Percentiles rank a stretch among this genome's conserved stretches.
These are phyloP conservation scores for Echinometra lucunter DNA, from an alignment of 53 echinoderm and acorn worm species.

Conservation along the genomic window DNA sequence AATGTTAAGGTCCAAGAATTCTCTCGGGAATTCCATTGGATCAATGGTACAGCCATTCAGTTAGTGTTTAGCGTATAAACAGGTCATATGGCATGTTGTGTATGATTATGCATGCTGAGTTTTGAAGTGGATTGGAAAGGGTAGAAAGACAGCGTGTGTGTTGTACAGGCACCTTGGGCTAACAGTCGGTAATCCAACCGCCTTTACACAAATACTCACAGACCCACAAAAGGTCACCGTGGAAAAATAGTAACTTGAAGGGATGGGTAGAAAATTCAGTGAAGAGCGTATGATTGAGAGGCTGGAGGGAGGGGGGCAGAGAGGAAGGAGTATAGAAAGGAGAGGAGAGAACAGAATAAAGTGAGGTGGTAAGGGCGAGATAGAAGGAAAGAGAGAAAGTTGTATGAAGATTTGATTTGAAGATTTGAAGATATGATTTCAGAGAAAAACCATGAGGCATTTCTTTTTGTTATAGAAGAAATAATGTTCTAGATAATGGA, in stretches of 20 bases:
- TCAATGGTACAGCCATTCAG: background rate
- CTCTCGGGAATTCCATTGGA: slow-evolving; percentile 19
- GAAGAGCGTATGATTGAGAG: slow-evolving; percentile 20
- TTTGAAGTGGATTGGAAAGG: slow-evolving; percentile 3
- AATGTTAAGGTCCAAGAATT: background rate
- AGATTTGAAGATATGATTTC: too few relatives aligned
- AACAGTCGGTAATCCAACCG: slow-evolving; percentile 41
- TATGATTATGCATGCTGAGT: slow-evolving; percentile 51
- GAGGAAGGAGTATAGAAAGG: background rate
- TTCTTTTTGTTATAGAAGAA: too few relatives aligned
- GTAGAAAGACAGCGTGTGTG: slow-evolving; percentile 1
- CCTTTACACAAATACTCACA: slow-evolving; percentile 57
- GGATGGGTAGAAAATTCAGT: background rate
- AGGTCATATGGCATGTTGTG: background rate
- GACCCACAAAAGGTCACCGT: slow-evolving; percentile 27
- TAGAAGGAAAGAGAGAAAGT: background rate
- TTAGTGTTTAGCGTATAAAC: slow-evolving; percentile 1
- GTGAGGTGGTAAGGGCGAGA: background rate
- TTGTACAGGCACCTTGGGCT: slow-evolving; percentile 28
- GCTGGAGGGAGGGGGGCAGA: background rate
- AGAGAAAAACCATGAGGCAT: background rate
- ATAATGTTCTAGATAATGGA: too few relatives aligned
- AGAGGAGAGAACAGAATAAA: background rate
- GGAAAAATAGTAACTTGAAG: slow-evolving; percentile 51
- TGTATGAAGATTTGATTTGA: too few relatives aligned